These are phyloP conservation scores for Periophthalmus modestus DNA, from an alignment of 2,113 vertebrate genomes.

Conservation along the genomic window DNA sequence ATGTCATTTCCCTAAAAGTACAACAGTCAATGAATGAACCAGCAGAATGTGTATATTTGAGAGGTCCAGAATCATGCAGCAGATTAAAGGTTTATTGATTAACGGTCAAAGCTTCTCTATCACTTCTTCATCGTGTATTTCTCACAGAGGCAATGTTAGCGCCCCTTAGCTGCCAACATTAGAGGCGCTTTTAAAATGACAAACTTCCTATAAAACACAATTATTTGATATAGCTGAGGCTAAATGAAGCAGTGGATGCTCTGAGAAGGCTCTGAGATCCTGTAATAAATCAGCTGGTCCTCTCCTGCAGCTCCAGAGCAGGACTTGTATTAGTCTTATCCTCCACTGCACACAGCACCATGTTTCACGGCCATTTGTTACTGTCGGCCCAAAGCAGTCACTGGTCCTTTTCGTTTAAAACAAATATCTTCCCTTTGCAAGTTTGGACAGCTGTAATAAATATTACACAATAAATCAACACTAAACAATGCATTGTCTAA, in stretches of 20 bases:
- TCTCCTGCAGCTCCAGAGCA: slow-evolving; percentile 21
- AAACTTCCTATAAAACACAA: background rate
- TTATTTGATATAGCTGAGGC: background rate
- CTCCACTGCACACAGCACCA: slow-evolving; percentile 32
- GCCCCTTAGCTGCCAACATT: background rate
- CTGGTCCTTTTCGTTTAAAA: slow-evolving; percentile 10
- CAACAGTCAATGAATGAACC: background rate
- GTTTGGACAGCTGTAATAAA: slow-evolving; percentile 18
- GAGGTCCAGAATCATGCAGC: too few relatives aligned
- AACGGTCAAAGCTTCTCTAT: background rate
- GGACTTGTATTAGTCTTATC: slow-evolving; percentile 41
- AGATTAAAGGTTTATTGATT: too few relatives aligned
- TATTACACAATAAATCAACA: slow-evolving; percentile 19
- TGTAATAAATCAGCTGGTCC: slow-evolving; percentile 44
- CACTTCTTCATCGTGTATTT: too few relatives aligned
- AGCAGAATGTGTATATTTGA: too few relatives aligned
- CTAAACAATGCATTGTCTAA: slow-evolving; percentile 19
- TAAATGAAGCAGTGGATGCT: slow-evolving; percentile 26
- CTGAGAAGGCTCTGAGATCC: slow-evolving; percentile 12
- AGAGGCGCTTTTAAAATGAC: background rate
- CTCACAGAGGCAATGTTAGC: too few relatives aligned
- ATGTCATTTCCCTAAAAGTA: slow-evolving; percentile 88
- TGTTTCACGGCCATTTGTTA: slow-evolving; percentile 37
- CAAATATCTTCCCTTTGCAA: background rate
- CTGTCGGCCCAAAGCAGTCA: slow-evolving; percentile 26